These are phyloP conservation scores for Eucriotettix oculatus DNA, from an alignment of 2,888 invertebrate species.

Conservation along the genomic window DNA sequence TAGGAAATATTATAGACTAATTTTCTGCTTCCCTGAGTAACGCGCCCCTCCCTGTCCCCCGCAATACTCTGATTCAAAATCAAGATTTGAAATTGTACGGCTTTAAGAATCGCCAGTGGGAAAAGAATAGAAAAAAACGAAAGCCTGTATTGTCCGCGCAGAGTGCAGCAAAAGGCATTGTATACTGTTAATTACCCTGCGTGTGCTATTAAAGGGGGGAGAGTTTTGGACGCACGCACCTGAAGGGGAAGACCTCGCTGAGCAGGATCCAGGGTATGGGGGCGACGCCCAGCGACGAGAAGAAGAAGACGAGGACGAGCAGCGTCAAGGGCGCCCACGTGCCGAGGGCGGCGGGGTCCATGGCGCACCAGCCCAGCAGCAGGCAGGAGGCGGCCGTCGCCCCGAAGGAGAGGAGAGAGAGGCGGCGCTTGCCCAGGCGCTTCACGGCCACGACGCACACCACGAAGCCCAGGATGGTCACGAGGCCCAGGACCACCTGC, in stretches of 20 bases:
- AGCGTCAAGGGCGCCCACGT: conserved; percentile 23
- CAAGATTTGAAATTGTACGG: too few relatives aligned
- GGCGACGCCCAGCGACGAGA: conserved; percentile 24
- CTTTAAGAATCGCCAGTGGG: too few relatives aligned
- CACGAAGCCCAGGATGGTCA: conserved; percentile 29
- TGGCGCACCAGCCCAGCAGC: conserved; percentile 30
- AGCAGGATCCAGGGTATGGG: conserved; percentile 37
- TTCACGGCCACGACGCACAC: conserved; percentile 28
- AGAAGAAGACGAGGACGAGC: conserved; percentile 27
- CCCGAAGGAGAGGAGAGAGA: conserved; percentile 29
- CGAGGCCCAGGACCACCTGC: conserved; percentile 31
- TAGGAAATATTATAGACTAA: too few relatives aligned
- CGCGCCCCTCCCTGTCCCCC: too few relatives aligned
- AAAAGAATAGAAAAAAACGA: too few relatives aligned
- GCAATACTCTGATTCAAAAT: too few relatives aligned
- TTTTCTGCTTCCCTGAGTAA: too few relatives aligned
- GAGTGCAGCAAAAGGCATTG: too few relatives aligned
- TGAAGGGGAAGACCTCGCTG: conserved; percentile 39
- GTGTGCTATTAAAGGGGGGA: too few relatives aligned
- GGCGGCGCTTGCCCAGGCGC: conserved; percentile 30
- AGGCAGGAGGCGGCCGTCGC: conserved; percentile 27
- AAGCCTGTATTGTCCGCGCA: too few relatives aligned
- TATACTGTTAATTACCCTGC: too few relatives aligned
- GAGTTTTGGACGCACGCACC: conserved; percentile 21
- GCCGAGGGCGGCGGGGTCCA: conserved; percentile 13